Percentiles rank a stretch among this genome's conserved stretches.
Conservation (phyloP, 2,113 vertebrate genomes). For the Passer montanus region DNA sequence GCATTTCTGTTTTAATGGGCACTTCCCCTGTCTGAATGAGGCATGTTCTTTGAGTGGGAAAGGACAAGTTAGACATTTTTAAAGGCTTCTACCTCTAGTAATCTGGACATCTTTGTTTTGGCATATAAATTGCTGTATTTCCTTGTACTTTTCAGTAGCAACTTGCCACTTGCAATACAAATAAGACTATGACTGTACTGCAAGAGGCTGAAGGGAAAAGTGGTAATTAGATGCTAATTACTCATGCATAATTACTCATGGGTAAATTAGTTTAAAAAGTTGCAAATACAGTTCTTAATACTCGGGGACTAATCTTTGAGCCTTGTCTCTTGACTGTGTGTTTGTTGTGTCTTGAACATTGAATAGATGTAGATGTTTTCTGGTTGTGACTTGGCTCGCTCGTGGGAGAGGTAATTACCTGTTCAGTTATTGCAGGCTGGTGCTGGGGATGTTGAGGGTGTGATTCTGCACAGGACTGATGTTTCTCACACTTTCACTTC, state of each 20-base stretch:
- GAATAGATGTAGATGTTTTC: background rate
- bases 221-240: background rate
- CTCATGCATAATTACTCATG: background rate
- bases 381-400: background rate
- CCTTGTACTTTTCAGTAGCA: background rate
- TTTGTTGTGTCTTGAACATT: background rate
- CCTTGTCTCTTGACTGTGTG: background rate
- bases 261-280: background rate
- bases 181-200: background rate
- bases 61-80: background rate
- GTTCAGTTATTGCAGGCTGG: background rate
- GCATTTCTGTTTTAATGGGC: background rate
- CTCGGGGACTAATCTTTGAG: background rate
- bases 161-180: background rate
- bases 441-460: background rate
- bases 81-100: background rate
- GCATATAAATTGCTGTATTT: background rate
- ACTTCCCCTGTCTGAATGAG: slow-evolving; percentile 35
- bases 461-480: background rate
- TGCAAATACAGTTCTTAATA: background rate
- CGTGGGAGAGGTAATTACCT: background rate
- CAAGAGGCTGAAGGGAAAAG: background rate
- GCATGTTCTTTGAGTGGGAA: background rate
- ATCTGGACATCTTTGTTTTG: background rate
- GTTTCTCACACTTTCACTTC: background rate